These are phyloP conservation scores for Ariolimax columbianus DNA, from an alignment of 2,888 invertebrate genomes.

Conservation along the genomic window DNA sequence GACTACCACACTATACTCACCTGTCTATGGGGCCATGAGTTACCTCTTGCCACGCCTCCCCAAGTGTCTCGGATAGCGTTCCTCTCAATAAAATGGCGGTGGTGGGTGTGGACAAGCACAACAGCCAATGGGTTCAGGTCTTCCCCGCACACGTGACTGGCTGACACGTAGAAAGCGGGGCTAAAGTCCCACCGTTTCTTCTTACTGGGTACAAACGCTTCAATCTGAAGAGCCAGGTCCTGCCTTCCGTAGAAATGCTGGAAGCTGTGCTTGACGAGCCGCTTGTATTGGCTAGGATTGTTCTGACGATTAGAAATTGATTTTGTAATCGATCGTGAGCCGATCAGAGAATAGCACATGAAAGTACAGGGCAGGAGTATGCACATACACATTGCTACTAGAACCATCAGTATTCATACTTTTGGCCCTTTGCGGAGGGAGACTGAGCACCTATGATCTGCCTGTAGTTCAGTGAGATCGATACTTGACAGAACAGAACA, in stretches of 20 bases:
- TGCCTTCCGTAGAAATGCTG: conserved; percentile 44
- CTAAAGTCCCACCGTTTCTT: conserved; percentile 35
- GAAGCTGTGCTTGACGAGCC: conserved; percentile 43
- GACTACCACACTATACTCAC: too few species aligned
- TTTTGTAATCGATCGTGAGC: too few species aligned
- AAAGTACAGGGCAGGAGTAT: too few species aligned
- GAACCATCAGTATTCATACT: too few species aligned
- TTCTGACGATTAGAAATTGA: conserved; percentile 6
- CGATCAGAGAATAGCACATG: too few species aligned
- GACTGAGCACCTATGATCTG: too few species aligned
- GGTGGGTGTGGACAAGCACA: conserved; percentile 60
- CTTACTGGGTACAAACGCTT: conserved; percentile 41
- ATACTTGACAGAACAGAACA: too few species aligned
- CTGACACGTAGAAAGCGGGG: conserved; percentile 35
- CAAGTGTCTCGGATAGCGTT: conserved; percentile 62
- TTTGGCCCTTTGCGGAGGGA: too few species aligned
- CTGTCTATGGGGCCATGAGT: conserved; percentile 57
- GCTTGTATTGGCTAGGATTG: conserved; percentile 12
- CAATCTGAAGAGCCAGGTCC: conserved; percentile 41
- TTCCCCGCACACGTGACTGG: conserved; percentile 38
- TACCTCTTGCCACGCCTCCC: conserved; percentile 57
- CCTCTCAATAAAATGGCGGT: conserved; percentile 54
- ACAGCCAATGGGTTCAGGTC: conserved; percentile 52
- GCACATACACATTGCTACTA: too few species aligned
- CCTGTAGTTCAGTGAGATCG: too few species aligned